Percentiles rank a stretch among this genome's conserved stretches.
phyloP scores from a whole-genome alignment of 2,797 vertebrate species.

The Psittacula echo region DNA sequence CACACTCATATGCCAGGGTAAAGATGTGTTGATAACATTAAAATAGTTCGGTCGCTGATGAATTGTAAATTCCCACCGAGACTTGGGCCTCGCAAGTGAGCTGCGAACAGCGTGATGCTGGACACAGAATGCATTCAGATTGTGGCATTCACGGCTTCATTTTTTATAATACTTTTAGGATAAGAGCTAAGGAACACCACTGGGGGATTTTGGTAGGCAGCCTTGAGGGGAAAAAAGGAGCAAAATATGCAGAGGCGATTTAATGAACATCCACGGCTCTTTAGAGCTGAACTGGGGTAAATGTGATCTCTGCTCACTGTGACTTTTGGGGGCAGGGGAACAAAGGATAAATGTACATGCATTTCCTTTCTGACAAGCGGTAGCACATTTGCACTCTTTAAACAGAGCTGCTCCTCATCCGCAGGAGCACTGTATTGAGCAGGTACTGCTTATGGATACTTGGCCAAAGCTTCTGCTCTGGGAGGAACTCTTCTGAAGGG shows the following conservation, averaged over 20 bases:
- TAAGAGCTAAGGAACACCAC: slow-evolving; percentile 56
- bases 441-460: background rate
- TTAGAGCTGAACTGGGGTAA: background rate
- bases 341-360: background rate
- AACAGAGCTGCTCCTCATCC: background rate
- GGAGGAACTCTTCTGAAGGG: background rate
- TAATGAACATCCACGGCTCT: slow-evolving; percentile 30
- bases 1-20: slow-evolving; percentile 64
- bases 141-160: slow-evolving; percentile 31
- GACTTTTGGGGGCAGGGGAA: slow-evolving; percentile 10
- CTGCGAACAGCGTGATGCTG: slow-evolving; percentile 54
- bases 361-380: background rate
- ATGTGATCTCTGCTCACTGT: background rate
- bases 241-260: slow-evolving; percentile 42
- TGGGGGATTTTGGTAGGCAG: slow-evolving; percentile 61
- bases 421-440: fast-evolving
- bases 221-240: background rate
- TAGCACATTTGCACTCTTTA: background rate
- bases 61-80: slow-evolving; percentile 78
- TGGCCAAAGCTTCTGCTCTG: background rate
- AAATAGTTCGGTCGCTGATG: slow-evolving; percentile 73
- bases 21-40: slow-evolving; percentile 78
- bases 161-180: slow-evolving; percentile 44
- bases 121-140: slow-evolving; percentile 60
- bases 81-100: slow-evolving; percentile 52